phyloP scores from a whole-genome alignment of 2,888 invertebrate species.

The Germaria angustata region DNA sequence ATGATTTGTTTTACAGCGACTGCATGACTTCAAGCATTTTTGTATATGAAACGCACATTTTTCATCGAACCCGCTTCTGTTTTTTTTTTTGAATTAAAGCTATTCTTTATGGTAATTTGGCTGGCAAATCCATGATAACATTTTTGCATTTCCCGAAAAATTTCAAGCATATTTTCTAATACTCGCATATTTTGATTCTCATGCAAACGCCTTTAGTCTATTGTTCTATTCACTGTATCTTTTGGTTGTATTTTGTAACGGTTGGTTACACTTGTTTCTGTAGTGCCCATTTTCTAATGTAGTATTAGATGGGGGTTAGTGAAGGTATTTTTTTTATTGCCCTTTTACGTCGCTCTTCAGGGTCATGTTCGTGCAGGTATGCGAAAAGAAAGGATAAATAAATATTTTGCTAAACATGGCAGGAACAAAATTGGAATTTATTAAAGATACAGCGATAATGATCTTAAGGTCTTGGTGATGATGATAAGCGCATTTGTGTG shows the following conservation, averaged over 20 bases:
- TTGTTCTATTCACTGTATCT: neutral
- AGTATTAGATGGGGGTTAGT: neutral
- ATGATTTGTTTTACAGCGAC: neutral
- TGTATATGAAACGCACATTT: neutral
- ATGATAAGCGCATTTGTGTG: conserved; percentile 2
- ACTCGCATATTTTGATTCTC: neutral
- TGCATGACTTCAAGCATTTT: neutral
- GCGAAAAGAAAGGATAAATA: conserved; percentile 8
- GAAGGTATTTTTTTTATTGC: neutral
- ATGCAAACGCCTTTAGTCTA: neutral
- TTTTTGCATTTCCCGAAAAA: conserved; percentile 7
- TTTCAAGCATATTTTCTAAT: conserved; percentile 24
- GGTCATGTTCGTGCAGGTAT: conserved; percentile 30
- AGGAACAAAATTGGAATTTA: neutral
- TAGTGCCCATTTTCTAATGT: neutral
- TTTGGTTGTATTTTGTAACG: conserved; percentile 15
- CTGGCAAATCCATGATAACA: neutral
- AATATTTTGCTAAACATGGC: conserved; percentile 3
- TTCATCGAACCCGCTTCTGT: neutral
- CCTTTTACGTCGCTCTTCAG: neutral
- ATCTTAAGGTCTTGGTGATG: conserved; percentile 22
- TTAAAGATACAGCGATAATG: neutral
- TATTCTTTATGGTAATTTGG: conserved; percentile 25
- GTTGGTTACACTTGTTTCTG: conserved; percentile 30
- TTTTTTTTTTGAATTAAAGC: neutral